Conservation (phyloP, 2,797 vertebrate species). For the Hypotaenidia okinawae region DNA sequence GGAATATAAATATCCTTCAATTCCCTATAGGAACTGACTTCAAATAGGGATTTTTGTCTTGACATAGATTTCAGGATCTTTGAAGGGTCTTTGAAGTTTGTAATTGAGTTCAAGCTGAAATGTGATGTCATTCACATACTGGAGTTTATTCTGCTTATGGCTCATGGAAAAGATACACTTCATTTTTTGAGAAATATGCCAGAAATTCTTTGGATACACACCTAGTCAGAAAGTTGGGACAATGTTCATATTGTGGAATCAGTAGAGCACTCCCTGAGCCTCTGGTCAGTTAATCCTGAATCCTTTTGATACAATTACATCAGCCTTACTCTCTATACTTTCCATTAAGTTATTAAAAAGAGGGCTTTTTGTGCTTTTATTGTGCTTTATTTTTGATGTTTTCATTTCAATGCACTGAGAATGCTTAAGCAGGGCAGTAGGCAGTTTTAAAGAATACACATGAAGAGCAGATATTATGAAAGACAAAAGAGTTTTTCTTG, state of each 20-base stretch:
- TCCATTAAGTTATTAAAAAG: neutral
- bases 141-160: neutral
- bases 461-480: neutral
- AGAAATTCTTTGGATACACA: neutral
- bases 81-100: constrained; percentile 67
- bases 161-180: neutral
- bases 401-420: neutral
- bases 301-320: neutral
- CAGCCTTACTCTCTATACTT: neutral
- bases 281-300: neutral
- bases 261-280: neutral
- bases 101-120: constrained; percentile 53
- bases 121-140: neutral
- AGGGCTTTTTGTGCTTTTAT: neutral
- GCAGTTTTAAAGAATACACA: neutral
- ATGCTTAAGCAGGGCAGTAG: neutral
- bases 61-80: constrained; percentile 60
- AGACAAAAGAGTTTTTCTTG: neutral
- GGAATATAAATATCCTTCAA: constrained; percentile 49
- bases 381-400: neutral
- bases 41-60: constrained; percentile 61
- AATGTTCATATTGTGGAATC: neutral
- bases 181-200: neutral
- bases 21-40: constrained; percentile 46
- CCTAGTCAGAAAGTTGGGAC: neutral